A percentile compares a stretch with the other conserved stretches of the same genome.
Evolutionary conservation across 2,113 vertebrate genomes (phyloP).

Genomic region (Brachionichthys hirsutus): DNA sequence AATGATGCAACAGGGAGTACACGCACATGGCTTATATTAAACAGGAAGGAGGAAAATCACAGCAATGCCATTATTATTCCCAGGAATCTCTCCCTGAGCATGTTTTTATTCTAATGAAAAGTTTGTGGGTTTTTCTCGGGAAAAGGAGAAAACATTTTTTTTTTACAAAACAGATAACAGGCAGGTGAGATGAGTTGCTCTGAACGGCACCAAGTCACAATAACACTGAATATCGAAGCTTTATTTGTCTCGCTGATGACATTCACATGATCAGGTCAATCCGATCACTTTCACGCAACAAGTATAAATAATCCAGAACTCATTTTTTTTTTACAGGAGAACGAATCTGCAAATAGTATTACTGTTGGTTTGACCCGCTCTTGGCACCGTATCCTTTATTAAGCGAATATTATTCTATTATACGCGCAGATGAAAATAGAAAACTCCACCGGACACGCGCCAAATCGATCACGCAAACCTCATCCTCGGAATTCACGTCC

Average conservation of each 20-base stretch:
- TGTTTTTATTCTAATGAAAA: conserved; percentile 1
- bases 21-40: conserved; percentile 39
- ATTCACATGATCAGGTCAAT: no score
- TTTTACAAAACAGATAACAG: neutral
- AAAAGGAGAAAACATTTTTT: neutral
- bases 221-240: no score
- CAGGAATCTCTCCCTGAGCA: conserved; percentile 42
- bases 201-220: no score
- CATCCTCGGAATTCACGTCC: conserved; percentile 4
- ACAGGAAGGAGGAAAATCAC: conserved; percentile 2
- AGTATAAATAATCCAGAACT: conserved; percentile 2
- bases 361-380: neutral
- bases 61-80: conserved; percentile 50
- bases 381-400: neutral
- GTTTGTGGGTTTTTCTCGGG: neutral
- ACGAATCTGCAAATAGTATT: no score
- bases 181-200: no score
- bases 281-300: conserved; percentile 30
- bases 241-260: no score
- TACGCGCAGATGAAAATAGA: neutral
- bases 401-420: neutral
- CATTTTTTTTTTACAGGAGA: no score
- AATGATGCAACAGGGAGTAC: conserved; percentile 50
- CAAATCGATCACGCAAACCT: conserved; percentile 8
- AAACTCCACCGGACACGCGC: neutral